Base-by-base conservation (phyloP, 2,888 invertebrate genomes). In the Yponomeuta cagnagella region DNA sequence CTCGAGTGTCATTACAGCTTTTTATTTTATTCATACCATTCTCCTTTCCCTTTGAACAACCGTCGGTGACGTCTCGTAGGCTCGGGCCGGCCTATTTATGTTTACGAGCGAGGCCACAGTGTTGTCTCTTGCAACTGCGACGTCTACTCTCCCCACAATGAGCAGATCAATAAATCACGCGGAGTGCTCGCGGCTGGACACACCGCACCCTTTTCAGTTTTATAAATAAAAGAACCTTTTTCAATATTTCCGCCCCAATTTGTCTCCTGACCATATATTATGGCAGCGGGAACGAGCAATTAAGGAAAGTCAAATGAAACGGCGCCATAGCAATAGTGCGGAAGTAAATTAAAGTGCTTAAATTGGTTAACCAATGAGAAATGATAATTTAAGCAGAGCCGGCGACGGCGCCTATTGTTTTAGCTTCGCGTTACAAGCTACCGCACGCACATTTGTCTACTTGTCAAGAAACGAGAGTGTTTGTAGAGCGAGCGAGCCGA, bases 1-100 rank as follows among this genome's bases (percentile, higher is more conserved):
- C 68, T 68, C 48, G 68, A 68, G 68, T 68, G 68, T 68, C 68
- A 68, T 68, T 68, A 68, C 43, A 23, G 68, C 48, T 68, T 48
- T 68, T 68, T 48, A 43, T 48, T 68, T 43, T 48, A 68, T 68
- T 68, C 37, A 68, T 68, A 48, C 68, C n/a, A 68, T 68, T 68
- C 15, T 68, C 68, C 31, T 33, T 67, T 68, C 48, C 10, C 15
- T 67, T 67, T 37, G 52, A 15, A 15, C 52, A 15, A 58, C 6
- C 52, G 15, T 1, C 37, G 68, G 48, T 68, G 68, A 68, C 48
- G 15, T 68, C 37, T 68, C 48, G 33, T 43, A 43, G 23, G 23
- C 68, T 43, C 67, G 31, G 31, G 4, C 33, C 43, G 68, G 48
- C 23, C n/a, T 68, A 23, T 68, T 68, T 68, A 48, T 48, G 68